Percentiles rank a stretch among this genome's conserved stretches.
These are phyloP conservation scores for Zaprionus vittiger DNA, from an alignment of 1,140 invertebrate species.

Conservation along the genomic window DNA sequence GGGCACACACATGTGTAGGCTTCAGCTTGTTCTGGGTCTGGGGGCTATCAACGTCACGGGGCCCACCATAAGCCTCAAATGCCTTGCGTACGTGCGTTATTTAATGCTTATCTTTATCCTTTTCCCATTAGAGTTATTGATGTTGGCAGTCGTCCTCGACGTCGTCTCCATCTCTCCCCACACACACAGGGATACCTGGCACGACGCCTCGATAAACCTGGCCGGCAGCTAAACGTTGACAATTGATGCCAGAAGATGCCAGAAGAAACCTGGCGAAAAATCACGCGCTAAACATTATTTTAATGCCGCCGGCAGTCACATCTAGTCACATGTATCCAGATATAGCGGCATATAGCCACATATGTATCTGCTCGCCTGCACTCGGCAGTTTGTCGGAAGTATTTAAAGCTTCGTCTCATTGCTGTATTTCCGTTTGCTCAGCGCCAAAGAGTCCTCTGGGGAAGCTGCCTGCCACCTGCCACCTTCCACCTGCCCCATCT, in stretches of 20 bases:
- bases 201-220: slow-evolving; percentile 62
- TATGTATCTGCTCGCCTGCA: slow-evolving; percentile 21
- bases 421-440: slow-evolving; percentile 44
- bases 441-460: slow-evolving; percentile 45
- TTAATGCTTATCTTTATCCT: slow-evolving; percentile 84
- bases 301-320: slow-evolving; percentile 62
- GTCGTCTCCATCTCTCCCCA: slow-evolving; percentile 15
- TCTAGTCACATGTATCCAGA: slow-evolving; percentile 18
- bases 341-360: slow-evolving; percentile 18
- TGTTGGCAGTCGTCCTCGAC: slow-evolving; percentile 61
- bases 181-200: slow-evolving; percentile 31
- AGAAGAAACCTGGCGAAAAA: slow-evolving; percentile 45
- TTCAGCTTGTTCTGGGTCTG: slow-evolving; percentile 14
- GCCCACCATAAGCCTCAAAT: slow-evolving; percentile 47
- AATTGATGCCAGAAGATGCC: slow-evolving; percentile 71
- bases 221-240: slow-evolving; percentile 69
- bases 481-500: too few relatives aligned
- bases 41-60: slow-evolving; percentile 45
- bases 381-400: slow-evolving; percentile 46
- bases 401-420: slow-evolving; percentile 65
- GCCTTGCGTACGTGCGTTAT: slow-evolving; percentile 74
- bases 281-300: slow-evolving; percentile 81
- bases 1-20: slow-evolving; percentile 14
- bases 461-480: neutral
- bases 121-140: slow-evolving; percentile 84